phyloP scores from a whole-genome alignment of 2,888 invertebrate species.

The Rhingia campestris region DNA sequence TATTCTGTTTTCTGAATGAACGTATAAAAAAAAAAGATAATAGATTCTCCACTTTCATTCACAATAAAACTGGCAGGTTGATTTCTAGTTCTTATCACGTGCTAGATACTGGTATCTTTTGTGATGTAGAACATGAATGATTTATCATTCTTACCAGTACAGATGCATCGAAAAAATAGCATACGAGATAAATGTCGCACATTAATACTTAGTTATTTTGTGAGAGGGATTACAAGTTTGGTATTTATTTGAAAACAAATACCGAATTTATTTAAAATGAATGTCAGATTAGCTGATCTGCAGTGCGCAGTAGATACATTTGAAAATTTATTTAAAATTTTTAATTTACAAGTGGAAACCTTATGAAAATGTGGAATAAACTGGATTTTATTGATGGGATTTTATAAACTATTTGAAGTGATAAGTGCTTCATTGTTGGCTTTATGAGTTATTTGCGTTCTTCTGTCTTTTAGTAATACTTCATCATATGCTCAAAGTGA shows the following conservation, averaged over 20 bases:
- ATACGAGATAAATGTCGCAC: constrained; percentile 5
- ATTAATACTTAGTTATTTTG: constrained; percentile 10
- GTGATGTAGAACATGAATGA: not conserved
- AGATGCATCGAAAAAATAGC: not conserved
- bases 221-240: constrained; percentile 16
- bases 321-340: not conserved
- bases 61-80: constrained; percentile 73
- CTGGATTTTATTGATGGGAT: no score
- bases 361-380: no score
- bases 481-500: no score
- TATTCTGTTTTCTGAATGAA: constrained; percentile 40
- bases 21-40: constrained; percentile 24
- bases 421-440: no score
- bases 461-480: no score
- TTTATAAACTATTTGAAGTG: no score
- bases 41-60: constrained; percentile 55
- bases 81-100: constrained; percentile 63
- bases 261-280: constrained; percentile 17
- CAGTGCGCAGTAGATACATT: constrained; percentile 29
- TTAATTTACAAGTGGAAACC: not conserved
- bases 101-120: constrained; percentile 14
- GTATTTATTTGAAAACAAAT: constrained; percentile 33
- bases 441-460: no score
- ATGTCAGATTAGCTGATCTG: constrained; percentile 9
- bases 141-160: constrained; percentile 1